Percentiles rank a stretch among this genome's conserved stretches.
phyloP scores from a whole-genome alignment of 2,113 vertebrate genomes.

The Vulpes lagopus region DNA sequence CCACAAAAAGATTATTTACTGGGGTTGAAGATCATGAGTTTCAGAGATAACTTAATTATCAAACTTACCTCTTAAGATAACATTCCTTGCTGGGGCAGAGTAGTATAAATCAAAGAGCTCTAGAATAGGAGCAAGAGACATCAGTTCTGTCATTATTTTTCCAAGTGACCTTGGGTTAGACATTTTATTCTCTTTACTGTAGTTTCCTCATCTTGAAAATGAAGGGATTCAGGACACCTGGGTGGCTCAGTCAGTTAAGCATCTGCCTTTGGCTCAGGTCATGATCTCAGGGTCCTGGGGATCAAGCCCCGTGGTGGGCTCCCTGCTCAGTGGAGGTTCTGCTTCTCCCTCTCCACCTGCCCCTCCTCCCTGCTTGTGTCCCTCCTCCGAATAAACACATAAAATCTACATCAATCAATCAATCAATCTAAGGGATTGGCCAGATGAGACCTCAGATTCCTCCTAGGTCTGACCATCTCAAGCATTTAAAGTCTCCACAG shows the following conservation, averaged over 20 bases:
- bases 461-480: not conserved
- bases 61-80: not conserved
- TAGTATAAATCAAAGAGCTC: not conserved
- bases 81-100: not conserved
- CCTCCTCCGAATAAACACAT: too few species aligned
- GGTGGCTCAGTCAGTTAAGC: too few species aligned
- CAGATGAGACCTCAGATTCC: not conserved
- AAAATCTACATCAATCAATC: too few species aligned
- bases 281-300: too few species aligned
- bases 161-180: not conserved
- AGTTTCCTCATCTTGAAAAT: slow-evolving; percentile 14
- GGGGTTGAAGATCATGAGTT: not conserved
- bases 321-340: too few species aligned
- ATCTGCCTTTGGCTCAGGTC: too few species aligned
- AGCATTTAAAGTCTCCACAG: not conserved
- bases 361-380: too few species aligned
- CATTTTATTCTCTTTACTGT: not conserved
- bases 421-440: not conserved
- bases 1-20: not conserved
- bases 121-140: not conserved
- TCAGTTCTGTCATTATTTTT: not conserved
- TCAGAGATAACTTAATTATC: not conserved
- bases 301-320: too few species aligned
- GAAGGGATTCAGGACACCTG: not conserved
- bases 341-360: too few species aligned